phyloP scores from a whole-genome alignment of 2,113 vertebrate species.

The Pangasianodon hypophthalmus region DNA sequence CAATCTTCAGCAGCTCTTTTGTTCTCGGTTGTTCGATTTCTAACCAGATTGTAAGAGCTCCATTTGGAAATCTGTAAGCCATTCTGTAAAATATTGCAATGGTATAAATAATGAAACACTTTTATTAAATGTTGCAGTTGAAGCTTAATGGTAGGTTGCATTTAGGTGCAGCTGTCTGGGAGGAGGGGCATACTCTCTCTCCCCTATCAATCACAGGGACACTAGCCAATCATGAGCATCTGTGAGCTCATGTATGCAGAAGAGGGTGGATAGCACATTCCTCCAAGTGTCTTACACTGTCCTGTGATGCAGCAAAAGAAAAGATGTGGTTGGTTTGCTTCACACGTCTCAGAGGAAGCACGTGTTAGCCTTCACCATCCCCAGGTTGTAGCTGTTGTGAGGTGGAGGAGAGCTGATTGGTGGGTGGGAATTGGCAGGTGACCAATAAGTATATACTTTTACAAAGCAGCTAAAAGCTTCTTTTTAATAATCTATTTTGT shows the following conservation, averaged over 20 bases:
- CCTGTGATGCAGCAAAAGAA: not conserved
- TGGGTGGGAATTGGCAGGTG: too few relatives aligned
- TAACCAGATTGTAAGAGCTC: not conserved
- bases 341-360: too few relatives aligned
- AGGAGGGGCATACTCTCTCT: not conserved
- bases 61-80: not conserved
- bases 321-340: too few relatives aligned
- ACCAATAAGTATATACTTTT: too few relatives aligned
- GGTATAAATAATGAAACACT: too few relatives aligned
- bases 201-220: not conserved
- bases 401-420: not conserved
- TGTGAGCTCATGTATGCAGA: not conserved
- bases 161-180: not conserved
- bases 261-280: not conserved
- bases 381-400: not conserved
- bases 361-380: too few relatives aligned
- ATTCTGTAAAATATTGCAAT: not conserved
- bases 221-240: not conserved
- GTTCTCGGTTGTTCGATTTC: not conserved
- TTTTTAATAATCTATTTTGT: too few relatives aligned
- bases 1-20: not conserved
- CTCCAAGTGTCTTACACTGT: not conserved
- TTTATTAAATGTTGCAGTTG: not conserved
- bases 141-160: not conserved
- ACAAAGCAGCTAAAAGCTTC: not conserved